Base-by-base conservation (phyloP, 2,113 vertebrate species). In the Ibidorhyncha struthersii region DNA sequence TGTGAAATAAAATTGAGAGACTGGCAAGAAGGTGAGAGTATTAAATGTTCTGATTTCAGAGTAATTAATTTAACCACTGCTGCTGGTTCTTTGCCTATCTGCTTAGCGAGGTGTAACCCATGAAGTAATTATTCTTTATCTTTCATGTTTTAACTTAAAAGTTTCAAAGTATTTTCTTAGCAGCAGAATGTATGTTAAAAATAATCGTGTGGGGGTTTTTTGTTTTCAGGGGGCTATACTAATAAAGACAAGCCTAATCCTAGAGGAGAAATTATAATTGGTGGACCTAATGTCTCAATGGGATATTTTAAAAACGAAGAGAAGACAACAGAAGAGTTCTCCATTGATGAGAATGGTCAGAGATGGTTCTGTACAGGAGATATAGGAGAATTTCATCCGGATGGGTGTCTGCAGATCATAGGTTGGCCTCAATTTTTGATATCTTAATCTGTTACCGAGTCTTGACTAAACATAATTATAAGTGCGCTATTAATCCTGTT, bases 321-420 rank as follows among this genome's bases (percentile, higher is more conserved):
- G 63, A 98, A 96, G 87, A 98, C 98, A 7, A 95, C 96, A 52
- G 98, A 99, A 76, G 99, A 99, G 94, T 99, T 99, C 86, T 98
- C 98, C 69, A 72, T 98, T 61, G 99, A 99, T 67, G 98, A 99
- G 70, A 98, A 98, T 0, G 99, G 99, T 10, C 99, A 99, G 97
- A 98, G 99, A 36, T 99, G 99, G 99, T 99, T 99, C 97, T 99
- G 99, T 82, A 99, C 99, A 13, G 99, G 99, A 40, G 99, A 99
- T 70, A 98, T 99, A 25, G 99, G 99, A 49, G 99, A 99, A 94
- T 97, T 99, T 82, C 98, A 99, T 94, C 97, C 99, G 0, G 99
- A 99, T 73, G 99, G 99, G 27, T 99, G 99, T 96, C 98, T 99
- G 40, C 99, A 99, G 94, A 99, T 99, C 92, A 99, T 99, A 70